Percentiles rank a stretch among this genome's conserved stretches.
Evolutionary conservation across 2,888 invertebrate species (phyloP).

Genomic region (Spicauda simplicius): DNA sequence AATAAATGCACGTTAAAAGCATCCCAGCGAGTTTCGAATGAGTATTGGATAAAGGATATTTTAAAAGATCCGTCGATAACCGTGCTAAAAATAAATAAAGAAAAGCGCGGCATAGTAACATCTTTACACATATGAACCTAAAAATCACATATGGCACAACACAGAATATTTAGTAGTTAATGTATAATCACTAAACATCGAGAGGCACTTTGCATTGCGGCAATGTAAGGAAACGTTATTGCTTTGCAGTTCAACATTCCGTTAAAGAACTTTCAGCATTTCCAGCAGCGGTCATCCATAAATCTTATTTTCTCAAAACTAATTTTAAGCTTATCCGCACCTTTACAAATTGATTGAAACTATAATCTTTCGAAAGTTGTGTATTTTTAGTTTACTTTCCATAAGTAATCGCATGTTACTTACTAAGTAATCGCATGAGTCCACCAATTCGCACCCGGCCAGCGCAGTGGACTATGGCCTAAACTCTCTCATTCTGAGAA

Average conservation of each 20-base stretch:
- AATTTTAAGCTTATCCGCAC: background rate
- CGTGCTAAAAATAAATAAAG: constrained; percentile 9
- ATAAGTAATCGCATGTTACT: too few species aligned
- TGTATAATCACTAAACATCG: constrained; percentile 53
- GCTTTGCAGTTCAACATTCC: constrained; percentile 47
- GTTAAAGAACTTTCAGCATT: constrained; percentile 9
- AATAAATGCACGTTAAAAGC: background rate
- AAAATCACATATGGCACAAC: constrained; percentile 61
- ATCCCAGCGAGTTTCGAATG: constrained; percentile 18
- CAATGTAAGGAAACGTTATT: constrained; percentile 50
- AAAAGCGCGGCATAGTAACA: constrained; percentile 25
- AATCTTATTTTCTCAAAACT: background rate
- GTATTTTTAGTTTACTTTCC: too few species aligned
- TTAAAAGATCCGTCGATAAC: background rate
- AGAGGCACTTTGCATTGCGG: constrained; percentile 65
- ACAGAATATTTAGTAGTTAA: constrained; percentile 41
- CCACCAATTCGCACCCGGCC: too few species aligned
- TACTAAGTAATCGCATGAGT: too few species aligned
- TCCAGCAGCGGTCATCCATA: background rate
- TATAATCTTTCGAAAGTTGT: too few species aligned
- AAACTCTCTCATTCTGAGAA: too few species aligned
- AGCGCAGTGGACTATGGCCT: too few species aligned
- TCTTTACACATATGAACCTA: constrained; percentile 29
- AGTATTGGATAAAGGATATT: background rate
- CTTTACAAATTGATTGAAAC: background rate